Evolutionary conservation across 2,113 vertebrate species (phyloP), one percentile per base, ranked within the genome.

Genomic region (Eira barbara): DNA sequence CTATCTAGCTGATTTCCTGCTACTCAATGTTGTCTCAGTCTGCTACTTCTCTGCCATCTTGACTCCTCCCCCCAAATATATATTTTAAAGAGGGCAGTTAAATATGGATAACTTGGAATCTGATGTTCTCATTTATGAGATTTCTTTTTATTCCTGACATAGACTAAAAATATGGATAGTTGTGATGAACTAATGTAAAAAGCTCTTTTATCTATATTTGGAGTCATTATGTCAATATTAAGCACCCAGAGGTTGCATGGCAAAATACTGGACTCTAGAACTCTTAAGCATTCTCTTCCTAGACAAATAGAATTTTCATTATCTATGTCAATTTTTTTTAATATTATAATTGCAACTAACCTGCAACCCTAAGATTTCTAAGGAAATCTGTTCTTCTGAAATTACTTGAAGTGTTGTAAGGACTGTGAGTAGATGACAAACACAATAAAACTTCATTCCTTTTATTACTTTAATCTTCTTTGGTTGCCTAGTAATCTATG

Each of bases 261-360:
- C 61, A 57, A 92, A 91, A 31, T 69, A 29, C 61, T 63, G 45
- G 21, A 1, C 84, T 57, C 13, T 73, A 42, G 18, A 85, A 76
- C 49, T 57, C 31, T 67, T 76, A 81, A 84, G 27, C 15, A 71
- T 81, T 78, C 25, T 92, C 74, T 83, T 83, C 25, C 31, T 74
- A 91, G 49, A 2, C 59, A 94, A 76, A 69, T 20, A 81, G 39
- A 96, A 95, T 92, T 97, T 87, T 74, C 18, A 63, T 96, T 90
- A 85, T 29, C 3, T 92, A 9, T 36, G 11, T 74, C 36, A 36
- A 6, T 65, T 63, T 63, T 81, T 76, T 13, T 55, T 63, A 73
- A 84, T 88, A 97, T 88, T n/a, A 31, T 59, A 95, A 85, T 52
- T 85, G 49, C 36, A 91, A 34, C 61, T 89, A 91, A 82, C 14